Base-by-base conservation (phyloP, 2,113 vertebrate species). In the Salvelinus namaycush region DNA sequence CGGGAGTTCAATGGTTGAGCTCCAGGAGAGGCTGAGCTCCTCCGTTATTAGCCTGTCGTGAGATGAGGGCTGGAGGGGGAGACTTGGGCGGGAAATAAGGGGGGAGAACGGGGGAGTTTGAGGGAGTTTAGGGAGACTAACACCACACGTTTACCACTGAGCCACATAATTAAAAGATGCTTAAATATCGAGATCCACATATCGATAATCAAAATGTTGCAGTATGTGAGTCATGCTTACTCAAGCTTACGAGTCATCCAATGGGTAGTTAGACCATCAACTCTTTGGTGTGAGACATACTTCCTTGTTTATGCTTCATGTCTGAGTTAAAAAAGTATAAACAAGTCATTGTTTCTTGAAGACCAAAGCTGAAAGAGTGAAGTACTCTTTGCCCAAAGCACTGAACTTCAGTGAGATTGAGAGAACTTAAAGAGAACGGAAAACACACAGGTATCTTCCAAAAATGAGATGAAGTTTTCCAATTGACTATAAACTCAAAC, bases 41-140 rank as follows among this genome's bases (percentile, higher is more conserved):
- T 81, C 79, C 77, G 92, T 94, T 94, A 96, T 95, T 95, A 95
- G 90, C 88, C 92, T 92, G 92, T 92, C 94, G 94, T 90, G 91
- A 93, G 92, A 92, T 89, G 90, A 93, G 90, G 88, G 89, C 76
- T 92, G 72, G 57, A 91, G 81, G 83, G 86, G 22, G 88, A 91
- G 81, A 83, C 69, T 70, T 60, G 20, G 57, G 7, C 7, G 12
- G 27, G 39, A 44, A 44, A 11, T 44, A 44, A 62, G n/a, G 39
- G n/a, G 39, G 39, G 39, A 44, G 39, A 44, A 44, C 11, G 54
- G 54, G 54, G 54, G 14, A 57, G 54, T 14, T 57, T 14, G 51
- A 54, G 11, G 11, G 51, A 54, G 16, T 6, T 44, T 20, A 20
- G 2, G 39, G 39, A 11, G 9, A 44, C 8, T 44, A 54, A 54